Evolutionary conservation across 2,797 vertebrate genomes (phyloP).

Genomic region (Lycodopsis pacificus): DNA sequence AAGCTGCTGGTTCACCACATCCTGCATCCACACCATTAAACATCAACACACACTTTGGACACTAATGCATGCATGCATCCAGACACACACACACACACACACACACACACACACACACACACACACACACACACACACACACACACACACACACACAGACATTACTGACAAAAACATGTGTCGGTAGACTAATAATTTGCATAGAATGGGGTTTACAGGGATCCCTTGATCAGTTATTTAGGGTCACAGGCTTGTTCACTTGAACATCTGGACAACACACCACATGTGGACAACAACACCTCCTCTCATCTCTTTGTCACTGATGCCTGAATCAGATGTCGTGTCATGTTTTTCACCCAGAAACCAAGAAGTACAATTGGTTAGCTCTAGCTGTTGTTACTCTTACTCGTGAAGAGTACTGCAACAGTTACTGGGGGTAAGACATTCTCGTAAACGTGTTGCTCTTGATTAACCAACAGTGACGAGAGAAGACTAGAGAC

Average conservation of each 20-base stretch:
- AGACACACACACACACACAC: not conserved
- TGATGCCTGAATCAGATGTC: not conserved
- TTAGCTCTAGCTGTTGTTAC: not conserved
- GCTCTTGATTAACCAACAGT: conserved; percentile 16
- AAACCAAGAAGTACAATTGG: not conserved
- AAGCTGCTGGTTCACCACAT: conserved; percentile 22
- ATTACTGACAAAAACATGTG: not conserved
- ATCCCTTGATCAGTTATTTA: conserved; percentile 30
- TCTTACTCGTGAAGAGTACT: not conserved
- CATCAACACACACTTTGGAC: conserved; percentile 4
- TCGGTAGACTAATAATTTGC: conserved; percentile 6
- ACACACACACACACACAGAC: not conserved
- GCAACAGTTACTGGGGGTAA: not conserved
- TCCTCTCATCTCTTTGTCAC: conserved; percentile 20
- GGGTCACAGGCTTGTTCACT: conserved; percentile 63
- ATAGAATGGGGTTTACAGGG: conserved; percentile 22
- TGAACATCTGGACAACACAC: conserved; percentile 74
- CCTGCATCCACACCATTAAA: not conserved
- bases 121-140: not conserved
- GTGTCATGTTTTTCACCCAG: not conserved
- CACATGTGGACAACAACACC: conserved; percentile 30
- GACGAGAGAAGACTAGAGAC: not conserved
- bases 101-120: conserved; percentile 2
- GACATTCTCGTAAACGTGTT: not conserved
- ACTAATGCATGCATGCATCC: not conserved